Conservation (phyloP, 1,140 invertebrate genomes). For the Chelonus insularis region DNA sequence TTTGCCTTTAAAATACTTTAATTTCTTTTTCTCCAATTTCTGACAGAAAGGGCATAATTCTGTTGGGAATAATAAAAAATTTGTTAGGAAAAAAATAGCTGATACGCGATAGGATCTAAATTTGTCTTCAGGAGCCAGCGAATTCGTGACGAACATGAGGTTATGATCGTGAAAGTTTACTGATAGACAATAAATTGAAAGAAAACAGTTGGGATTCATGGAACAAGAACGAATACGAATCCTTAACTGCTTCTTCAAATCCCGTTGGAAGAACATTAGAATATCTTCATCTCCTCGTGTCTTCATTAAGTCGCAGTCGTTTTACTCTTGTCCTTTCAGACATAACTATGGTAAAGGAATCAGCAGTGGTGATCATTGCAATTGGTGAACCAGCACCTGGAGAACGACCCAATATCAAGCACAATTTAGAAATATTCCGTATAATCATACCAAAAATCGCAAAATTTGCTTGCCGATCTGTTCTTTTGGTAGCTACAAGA, state of each 20-base stretch:
- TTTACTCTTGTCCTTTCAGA: constrained; percentile 34
- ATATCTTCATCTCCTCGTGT: constrained; percentile 28
- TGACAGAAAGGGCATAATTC: too few species aligned
- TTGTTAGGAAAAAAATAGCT: too few species aligned
- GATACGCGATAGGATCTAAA: too few species aligned
- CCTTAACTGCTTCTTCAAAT: constrained; percentile 28
- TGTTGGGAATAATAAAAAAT: too few species aligned
- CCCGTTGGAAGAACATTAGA: constrained; percentile 28
- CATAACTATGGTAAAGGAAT: constrained; percentile 45
- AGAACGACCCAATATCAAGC: constrained; percentile 52
- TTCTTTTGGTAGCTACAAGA: constrained; percentile 65
- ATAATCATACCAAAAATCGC: constrained; percentile 64
- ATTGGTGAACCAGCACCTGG: constrained; percentile 33
- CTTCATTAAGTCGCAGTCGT: constrained; percentile 21
- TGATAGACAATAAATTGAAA: constrained; percentile 18
- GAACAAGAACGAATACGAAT: constrained; percentile 18
- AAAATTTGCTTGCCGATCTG: constrained; percentile 62
- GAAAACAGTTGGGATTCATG: constrained; percentile 11
- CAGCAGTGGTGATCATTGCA: constrained; percentile 45
- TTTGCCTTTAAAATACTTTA: too few species aligned
- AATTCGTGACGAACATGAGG: constrained; percentile 8
- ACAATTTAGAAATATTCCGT: constrained; percentile 67
- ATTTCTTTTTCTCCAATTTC: too few species aligned
- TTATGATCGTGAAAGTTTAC: neutral
- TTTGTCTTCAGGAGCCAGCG: neutral